These are phyloP conservation scores for Trichopoda pennipes DNA, from an alignment of 2,888 invertebrate species.

Conservation along the genomic window DNA sequence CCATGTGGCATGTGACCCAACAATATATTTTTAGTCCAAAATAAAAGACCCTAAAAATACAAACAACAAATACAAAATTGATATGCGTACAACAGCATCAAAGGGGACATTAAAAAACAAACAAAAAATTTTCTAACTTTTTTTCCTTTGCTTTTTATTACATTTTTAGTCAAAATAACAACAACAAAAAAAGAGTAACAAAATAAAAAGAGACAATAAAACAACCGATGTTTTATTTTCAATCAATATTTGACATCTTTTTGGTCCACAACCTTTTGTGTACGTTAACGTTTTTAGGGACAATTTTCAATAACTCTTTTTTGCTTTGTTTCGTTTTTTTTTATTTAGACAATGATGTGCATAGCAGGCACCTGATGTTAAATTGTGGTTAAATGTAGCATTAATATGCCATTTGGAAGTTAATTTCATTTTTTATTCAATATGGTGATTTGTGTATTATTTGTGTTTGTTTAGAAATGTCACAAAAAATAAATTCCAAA, in stretches of 20 bases:
- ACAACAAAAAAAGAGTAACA: not conserved
- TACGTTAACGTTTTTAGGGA: conserved; percentile 50
- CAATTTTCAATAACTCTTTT: conserved; percentile 28
- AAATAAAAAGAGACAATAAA: not conserved
- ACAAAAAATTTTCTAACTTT: conserved; percentile 19
- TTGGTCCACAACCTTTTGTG: conserved; percentile 35
- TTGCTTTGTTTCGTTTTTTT: not conserved
- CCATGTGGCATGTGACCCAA: conserved; percentile 49
- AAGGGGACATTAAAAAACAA: conserved; percentile 4
- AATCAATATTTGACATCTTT: conserved; percentile 16
- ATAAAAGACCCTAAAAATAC: conserved; percentile 19
- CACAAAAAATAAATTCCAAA: not conserved
- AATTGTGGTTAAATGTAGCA: conserved; percentile 71
- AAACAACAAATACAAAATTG: conserved; percentile 26
- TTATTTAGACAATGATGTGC: conserved; percentile 49
- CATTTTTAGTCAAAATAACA: conserved; percentile 36
- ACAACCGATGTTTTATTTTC: conserved; percentile 20
- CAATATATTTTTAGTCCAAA: not conserved
- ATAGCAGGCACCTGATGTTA: conserved; percentile 70
- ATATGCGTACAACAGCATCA: conserved; percentile 27
- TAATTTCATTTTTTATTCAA: conserved; percentile 17
- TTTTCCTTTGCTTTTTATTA: conserved; percentile 42
- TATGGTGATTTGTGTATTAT: conserved; percentile 1
- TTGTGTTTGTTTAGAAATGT: not conserved
- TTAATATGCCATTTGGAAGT: conserved; percentile 64